Conservation (phyloP, 2,797 vertebrate genomes). For the Chelmon rostratus region DNA sequence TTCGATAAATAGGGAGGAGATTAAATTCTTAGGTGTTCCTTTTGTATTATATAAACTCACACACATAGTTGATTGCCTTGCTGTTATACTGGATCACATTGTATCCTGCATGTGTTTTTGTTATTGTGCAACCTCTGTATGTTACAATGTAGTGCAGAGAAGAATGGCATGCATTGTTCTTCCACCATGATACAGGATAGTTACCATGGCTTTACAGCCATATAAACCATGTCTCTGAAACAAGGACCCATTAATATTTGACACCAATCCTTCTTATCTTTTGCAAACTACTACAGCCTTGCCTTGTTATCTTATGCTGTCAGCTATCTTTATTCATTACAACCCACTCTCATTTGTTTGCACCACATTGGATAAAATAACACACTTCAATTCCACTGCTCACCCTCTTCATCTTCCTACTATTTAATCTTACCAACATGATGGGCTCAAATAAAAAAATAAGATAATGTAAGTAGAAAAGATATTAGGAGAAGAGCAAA, state of each 20-base stretch:
- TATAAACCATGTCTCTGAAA: conserved; percentile 50
- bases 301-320: conserved; percentile 39
- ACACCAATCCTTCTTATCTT: conserved; percentile 59
- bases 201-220: conserved; percentile 51
- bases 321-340: conserved; percentile 17
- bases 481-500: conserved; percentile 25
- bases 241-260: conserved; percentile 71
- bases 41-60: conserved; percentile 1
- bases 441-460: not conserved
- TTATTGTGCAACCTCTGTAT: conserved; percentile 22
- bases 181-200: conserved; percentile 38
- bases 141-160: conserved; percentile 21
- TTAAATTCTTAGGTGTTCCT: not conserved
- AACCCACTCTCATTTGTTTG: conserved; percentile 14
- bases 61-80: conserved; percentile 13
- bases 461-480: not conserved
- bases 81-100: conserved; percentile 10
- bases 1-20: not conserved
- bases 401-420: conserved; percentile 3
- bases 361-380: not conserved
- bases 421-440: not conserved
- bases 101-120: not conserved
- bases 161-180: conserved; percentile 54
- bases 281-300: conserved; percentile 32
- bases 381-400: conserved; percentile 13